Conservation (phyloP, 2,888 invertebrate species). For the Tipula lateralis region DNA sequence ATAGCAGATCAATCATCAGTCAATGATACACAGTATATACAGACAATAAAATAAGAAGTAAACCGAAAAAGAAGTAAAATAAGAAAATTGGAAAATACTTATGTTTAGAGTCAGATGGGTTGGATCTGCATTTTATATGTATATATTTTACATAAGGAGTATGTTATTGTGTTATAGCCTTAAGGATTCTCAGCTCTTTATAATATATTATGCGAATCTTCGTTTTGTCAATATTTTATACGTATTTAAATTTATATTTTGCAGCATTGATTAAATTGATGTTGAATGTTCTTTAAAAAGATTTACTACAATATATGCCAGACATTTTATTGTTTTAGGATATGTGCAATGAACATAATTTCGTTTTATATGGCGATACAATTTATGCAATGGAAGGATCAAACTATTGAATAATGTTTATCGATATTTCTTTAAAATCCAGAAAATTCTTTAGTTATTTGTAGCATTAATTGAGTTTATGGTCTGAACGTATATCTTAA, state of each 20-base stretch:
- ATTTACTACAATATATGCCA: neutral
- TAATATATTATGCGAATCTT: neutral
- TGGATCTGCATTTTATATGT: neutral
- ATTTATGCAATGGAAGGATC: neutral
- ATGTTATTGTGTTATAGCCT: constrained; percentile 15
- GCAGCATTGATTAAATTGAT: neutral
- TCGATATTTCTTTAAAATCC: no score
- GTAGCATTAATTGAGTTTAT: no score
- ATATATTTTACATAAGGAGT: neutral
- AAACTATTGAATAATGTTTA: no score
- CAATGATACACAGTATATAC: neutral
- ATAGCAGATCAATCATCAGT: constrained; percentile 11
- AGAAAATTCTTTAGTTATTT: no score
- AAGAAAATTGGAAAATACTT: neutral
- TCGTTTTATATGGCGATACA: neutral
- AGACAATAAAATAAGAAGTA: neutral
- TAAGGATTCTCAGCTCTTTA: constrained; percentile 7
- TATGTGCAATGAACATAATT: no score
- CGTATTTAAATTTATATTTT: neutral
- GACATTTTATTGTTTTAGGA: neutral
- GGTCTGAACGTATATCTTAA: no score
- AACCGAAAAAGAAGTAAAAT: neutral
- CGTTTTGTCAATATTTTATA: neutral
- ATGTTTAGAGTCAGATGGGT: neutral
- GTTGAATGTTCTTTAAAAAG: neutral